Evolutionary conservation across 2,797 vertebrate species (phyloP).

Genomic region (Leuciscus waleckii): DNA sequence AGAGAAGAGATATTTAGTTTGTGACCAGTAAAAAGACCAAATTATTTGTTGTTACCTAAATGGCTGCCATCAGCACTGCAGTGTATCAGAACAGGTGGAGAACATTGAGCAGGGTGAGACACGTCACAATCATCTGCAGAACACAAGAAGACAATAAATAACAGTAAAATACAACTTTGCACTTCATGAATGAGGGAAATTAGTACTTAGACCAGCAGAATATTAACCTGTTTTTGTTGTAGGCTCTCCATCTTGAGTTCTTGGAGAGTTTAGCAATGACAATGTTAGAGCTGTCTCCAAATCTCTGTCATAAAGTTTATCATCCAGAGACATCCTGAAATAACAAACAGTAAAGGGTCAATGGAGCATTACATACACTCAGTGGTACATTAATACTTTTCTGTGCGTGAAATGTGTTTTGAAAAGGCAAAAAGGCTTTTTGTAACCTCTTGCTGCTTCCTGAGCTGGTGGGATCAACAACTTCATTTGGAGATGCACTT

Average conservation of each 20-base stretch:
- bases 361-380: not conserved
- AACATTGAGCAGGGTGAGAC: not conserved
- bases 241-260: constrained; percentile 56
- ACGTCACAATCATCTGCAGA: constrained; percentile 13
- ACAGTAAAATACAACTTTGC: not conserved
- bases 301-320: constrained; percentile 83
- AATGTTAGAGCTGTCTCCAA: constrained; percentile 88
- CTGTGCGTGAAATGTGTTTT: not conserved
- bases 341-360: constrained; percentile 33
- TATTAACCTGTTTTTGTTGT: constrained; percentile 71
- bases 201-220: not conserved
- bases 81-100: constrained; percentile 54
- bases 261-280: constrained; percentile 78
- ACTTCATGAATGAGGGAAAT: not conserved
- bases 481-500: constrained; percentile 72
- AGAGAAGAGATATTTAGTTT: not conserved
- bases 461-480: constrained; percentile 59
- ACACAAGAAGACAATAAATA: not conserved
- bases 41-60: constrained; percentile 26
- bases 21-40: not conserved
- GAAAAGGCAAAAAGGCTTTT: not conserved
- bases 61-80: constrained; percentile 35
- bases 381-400: not conserved
- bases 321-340: constrained; percentile 82
- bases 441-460: constrained; percentile 77